Evolutionary conservation across 1,140 invertebrate species (phyloP), one percentile per base, ranked within the genome.

Genomic region (Harlomillsia oculata): DNA sequence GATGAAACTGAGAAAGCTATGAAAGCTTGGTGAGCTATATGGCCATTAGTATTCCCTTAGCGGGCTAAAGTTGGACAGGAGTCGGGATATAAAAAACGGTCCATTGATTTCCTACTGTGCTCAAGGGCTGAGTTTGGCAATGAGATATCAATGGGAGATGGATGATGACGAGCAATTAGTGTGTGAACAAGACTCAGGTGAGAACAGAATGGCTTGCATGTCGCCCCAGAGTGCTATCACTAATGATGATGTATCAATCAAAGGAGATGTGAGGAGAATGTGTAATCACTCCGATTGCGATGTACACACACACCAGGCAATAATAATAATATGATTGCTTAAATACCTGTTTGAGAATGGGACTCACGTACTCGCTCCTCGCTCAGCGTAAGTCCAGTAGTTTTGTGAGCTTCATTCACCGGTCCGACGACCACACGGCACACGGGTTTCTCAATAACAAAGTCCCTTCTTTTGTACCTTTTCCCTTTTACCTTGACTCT

Each of bases 371-470:
- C 46, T 56, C 43, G 44, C 23, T 56, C n/a, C n/a, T n/a, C n/a
- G n/a, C n/a, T n/a, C 25, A 46, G 46, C 54, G 45, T 50, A 56
- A 56, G 54, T 56, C 54, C 54, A 56, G 54, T 56, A 56, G 54
- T 50, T 37, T 20, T 34, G 45, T 20, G 30, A 48, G 36, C 28
- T 28, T 48, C n/a, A n/a, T n/a, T n/a, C n/a, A n/a, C n/a, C n/a
- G n/a, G n/a, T n/a, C n/a, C n/a, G n/a, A n/a, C n/a, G n/a, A n/a
- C n/a, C n/a, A n/a, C n/a, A n/a, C n/a, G n/a, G n/a, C n/a, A n/a
- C n/a, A n/a, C n/a, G n/a, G n/a, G n/a, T n/a, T n/a, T n/a, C n/a
- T n/a, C n/a, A n/a, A n/a, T n/a, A n/a, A n/a, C n/a, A n/a, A n/a
- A n/a, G n/a, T n/a, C n/a, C n/a, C n/a, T n/a, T n/a, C n/a, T n/a